phyloP scores from a whole-genome alignment of 2,888 invertebrate species.

The Norana najaformis region DNA sequence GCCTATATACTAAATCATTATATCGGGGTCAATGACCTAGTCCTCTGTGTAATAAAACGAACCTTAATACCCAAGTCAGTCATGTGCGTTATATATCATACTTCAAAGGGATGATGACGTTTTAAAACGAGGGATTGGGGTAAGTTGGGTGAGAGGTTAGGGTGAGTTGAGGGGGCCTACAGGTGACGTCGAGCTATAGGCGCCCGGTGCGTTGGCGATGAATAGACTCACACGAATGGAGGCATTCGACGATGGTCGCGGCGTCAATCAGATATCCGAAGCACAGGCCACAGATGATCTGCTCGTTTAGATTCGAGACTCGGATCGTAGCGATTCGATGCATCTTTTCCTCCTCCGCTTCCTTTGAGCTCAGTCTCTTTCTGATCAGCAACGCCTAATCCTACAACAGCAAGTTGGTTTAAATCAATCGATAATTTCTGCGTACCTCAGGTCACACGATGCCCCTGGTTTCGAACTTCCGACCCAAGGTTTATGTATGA shows the following conservation, averaged over 20 bases:
- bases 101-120: too few species aligned
- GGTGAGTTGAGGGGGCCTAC: not conserved
- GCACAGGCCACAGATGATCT: slow-evolving; percentile 28
- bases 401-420: not conserved
- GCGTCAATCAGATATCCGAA: slow-evolving; percentile 48
- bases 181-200: not conserved
- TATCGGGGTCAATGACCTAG: too few species aligned
- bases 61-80: not conserved
- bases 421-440: not conserved
- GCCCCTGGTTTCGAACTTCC: too few species aligned
- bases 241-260: not conserved
- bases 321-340: slow-evolving; percentile 8
- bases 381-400: not conserved
- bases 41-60: not conserved
- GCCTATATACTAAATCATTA: not conserved
- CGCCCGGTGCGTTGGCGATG: too few species aligned
- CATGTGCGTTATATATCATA: not conserved
- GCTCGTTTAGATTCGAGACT: slow-evolving; percentile 8
- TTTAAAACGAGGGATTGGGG: not conserved
- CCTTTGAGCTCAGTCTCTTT: not conserved
- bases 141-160: not conserved
- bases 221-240: slow-evolving; percentile 2
- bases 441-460: too few species aligned
- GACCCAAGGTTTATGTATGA: too few species aligned
- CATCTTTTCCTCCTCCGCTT: slow-evolving; percentile 9